Evolutionary conservation across 2,113 vertebrate species (phyloP), one percentile per base, ranked within the genome.

Genomic region (Apus apus): DNA sequence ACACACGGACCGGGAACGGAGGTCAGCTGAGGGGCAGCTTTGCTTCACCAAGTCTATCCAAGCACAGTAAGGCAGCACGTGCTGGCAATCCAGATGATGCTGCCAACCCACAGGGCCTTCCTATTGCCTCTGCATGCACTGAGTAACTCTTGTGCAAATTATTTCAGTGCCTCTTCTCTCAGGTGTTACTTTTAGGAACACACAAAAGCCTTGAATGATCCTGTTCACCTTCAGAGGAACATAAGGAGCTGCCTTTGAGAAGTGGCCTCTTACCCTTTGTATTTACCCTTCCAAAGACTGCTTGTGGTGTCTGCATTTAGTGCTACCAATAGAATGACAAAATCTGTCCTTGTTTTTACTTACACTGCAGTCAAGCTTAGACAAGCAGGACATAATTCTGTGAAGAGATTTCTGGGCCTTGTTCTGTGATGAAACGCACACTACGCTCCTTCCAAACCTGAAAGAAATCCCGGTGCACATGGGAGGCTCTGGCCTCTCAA

Each of bases 1-100:
- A 98, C 94, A 99, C 99, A 0, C 98, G 99, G 84, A 98, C 99
- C 1, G 98, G 98, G 18, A 99, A 95, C 23, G 99, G 99, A 98
- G 99, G 99, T 99, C 18, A 97, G 98, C 86, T 13, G 18, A 43
- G 87, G 86, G 11, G 6, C 62, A 3, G 36, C 82, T 40, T 25
- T 34, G 4, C 11, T 38, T 27, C 56, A 36, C 57, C 54, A 4
- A 1, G 5, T 1, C 14, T 32, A 2, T 25, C 23, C 50, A 3
- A 30, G 6, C 48, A 3, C 0, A 0, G 9, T 6, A 2, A n/a
- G 13, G 77, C 2, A 38, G 43, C 40, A 1, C 8, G 0, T 7
- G n/a, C 72, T 40, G 67, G n/a, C 43, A 7, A 8, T 6, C 15
- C 32, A 5, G 27, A 1, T 21, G 15, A 6, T 8, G 1, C 30